Conservation (phyloP, 92 coral and sea anemone species). For the Epizoanthus rinbou region DNA sequence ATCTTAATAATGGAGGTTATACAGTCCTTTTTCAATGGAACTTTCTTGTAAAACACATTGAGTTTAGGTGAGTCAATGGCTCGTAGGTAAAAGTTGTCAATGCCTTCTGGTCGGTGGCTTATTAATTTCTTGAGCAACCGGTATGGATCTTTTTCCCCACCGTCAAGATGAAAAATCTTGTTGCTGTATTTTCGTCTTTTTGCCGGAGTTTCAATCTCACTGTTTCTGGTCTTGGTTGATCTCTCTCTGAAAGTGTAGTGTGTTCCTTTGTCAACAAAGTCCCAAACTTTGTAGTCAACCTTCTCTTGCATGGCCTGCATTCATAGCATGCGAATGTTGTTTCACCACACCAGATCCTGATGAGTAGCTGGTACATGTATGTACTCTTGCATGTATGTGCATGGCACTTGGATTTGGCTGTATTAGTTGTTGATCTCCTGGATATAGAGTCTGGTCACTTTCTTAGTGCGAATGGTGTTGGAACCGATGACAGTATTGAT, state of each 20-base stretch:
- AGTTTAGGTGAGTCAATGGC: neutral
- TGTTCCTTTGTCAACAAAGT: constrained; percentile 21
- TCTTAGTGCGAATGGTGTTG: constrained; percentile 38
- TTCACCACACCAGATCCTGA: neutral
- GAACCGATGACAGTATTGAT: constrained; percentile 61
- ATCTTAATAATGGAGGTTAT: constrained; percentile 45
- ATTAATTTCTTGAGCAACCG: neutral
- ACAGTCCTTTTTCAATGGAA: constrained; percentile 40
- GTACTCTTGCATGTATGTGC: constrained; percentile 12
- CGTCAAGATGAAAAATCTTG: neutral
- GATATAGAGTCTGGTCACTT: constrained; percentile 36
- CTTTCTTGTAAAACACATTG: constrained; percentile 42
- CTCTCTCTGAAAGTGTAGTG: constrained; percentile 20
- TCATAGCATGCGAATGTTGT: neutral
- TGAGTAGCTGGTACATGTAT: constrained; percentile 27
- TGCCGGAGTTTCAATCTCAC: neutral
- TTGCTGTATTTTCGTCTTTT: neutral
- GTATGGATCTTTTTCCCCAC: constrained; percentile 34
- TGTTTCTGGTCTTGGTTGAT: constrained; percentile 28
- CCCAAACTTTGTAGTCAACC: constrained; percentile 24
- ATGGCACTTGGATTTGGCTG: constrained; percentile 20
- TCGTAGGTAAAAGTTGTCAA: constrained; percentile 5
- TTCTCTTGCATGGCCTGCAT: constrained; percentile 43
- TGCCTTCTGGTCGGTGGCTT: constrained; percentile 26
- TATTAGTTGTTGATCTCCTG: constrained; percentile 37